Evolutionary conservation across 2,888 invertebrate species (phyloP).

Genomic region (Cecidostiba fungosa): DNA sequence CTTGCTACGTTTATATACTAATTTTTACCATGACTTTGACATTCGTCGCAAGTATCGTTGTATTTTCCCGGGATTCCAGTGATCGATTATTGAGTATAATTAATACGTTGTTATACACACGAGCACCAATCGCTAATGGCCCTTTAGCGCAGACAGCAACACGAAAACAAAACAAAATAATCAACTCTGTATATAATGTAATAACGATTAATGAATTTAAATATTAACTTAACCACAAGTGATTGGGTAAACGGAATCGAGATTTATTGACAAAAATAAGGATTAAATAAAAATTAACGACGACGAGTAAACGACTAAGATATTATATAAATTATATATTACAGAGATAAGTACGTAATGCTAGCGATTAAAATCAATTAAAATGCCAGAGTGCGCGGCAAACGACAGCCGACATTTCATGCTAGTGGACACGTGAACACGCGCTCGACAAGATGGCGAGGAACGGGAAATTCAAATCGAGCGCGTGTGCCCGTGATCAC

Average conservation of each 20-base stretch:
- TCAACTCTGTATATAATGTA: slow-evolving; percentile 76
- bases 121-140: slow-evolving; percentile 56
- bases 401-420: slow-evolving; percentile 9
- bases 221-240: slow-evolving; percentile 42
- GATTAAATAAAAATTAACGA: slow-evolving; percentile 57
- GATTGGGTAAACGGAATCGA: slow-evolving; percentile 52
- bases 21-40: slow-evolving; percentile 58
- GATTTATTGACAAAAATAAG: slow-evolving; percentile 55
- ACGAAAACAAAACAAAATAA: slow-evolving; percentile 64
- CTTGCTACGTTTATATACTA: slow-evolving; percentile 57
- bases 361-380: slow-evolving; percentile 69
- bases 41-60: slow-evolving; percentile 53
- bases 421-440: neutral
- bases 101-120: slow-evolving; percentile 19
- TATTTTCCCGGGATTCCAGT: slow-evolving; percentile 48
- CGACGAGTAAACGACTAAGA: slow-evolving; percentile 67
- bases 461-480: slow-evolving; percentile 19
- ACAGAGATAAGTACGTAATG: slow-evolving; percentile 61
- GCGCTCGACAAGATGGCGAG: slow-evolving; percentile 2
- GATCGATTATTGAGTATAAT: slow-evolving; percentile 37
- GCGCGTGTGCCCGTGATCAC: neutral
- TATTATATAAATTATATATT: slow-evolving; percentile 62
- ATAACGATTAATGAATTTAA: slow-evolving; percentile 68
- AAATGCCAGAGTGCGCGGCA: slow-evolving; percentile 19
- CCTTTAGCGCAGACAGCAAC: slow-evolving; percentile 72